Percentiles rank a stretch among this genome's conserved stretches.
Conservation (phyloP, 2,888 invertebrate genomes). For the Byasa hedistus region DNA sequence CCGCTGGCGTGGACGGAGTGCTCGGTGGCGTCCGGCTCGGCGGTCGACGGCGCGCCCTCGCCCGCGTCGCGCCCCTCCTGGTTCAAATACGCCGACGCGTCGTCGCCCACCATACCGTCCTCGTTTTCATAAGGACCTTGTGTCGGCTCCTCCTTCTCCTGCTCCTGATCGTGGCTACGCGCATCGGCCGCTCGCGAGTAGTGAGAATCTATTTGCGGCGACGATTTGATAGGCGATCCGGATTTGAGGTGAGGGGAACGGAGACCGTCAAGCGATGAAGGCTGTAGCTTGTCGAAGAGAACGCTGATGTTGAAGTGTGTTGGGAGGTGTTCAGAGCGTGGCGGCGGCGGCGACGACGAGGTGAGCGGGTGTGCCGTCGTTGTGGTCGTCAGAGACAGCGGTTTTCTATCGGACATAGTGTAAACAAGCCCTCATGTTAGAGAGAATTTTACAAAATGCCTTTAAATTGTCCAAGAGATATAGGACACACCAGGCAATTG, state of each 20-base stretch:
- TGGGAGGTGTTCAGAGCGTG: constrained; percentile 77
- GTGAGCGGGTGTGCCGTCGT: constrained; percentile 79
- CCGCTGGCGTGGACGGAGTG: constrained; percentile 75
- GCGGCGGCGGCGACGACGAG: constrained; percentile 78
- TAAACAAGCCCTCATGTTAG: constrained; percentile 65
- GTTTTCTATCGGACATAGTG: constrained; percentile 68
- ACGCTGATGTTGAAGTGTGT: constrained; percentile 78
- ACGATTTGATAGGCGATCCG: constrained; percentile 71
- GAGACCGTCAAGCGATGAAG: constrained; percentile 73
- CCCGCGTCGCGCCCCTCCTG: constrained; percentile 63
- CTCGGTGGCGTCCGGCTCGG: constrained; percentile 81
- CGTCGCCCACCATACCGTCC: constrained; percentile 78
- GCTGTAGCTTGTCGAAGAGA: constrained; percentile 78
- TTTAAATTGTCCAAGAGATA: constrained; percentile 1
- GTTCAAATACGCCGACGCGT: constrained; percentile 74
- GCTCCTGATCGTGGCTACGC: constrained; percentile 62
- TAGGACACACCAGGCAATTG: constrained; percentile 27
- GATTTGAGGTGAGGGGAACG: constrained; percentile 74
- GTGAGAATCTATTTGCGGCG: constrained; percentile 81
- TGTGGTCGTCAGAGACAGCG: constrained; percentile 79
- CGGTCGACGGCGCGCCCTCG: constrained; percentile 76
- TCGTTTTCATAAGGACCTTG: constrained; percentile 83
- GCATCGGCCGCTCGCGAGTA: constrained; percentile 78
- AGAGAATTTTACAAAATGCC: constrained; percentile 44
- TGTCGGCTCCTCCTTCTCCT: constrained; percentile 74